Base-by-base conservation (phyloP, 92 coral and sea anemone genomes). In the Virgularia gustaviana region DNA sequence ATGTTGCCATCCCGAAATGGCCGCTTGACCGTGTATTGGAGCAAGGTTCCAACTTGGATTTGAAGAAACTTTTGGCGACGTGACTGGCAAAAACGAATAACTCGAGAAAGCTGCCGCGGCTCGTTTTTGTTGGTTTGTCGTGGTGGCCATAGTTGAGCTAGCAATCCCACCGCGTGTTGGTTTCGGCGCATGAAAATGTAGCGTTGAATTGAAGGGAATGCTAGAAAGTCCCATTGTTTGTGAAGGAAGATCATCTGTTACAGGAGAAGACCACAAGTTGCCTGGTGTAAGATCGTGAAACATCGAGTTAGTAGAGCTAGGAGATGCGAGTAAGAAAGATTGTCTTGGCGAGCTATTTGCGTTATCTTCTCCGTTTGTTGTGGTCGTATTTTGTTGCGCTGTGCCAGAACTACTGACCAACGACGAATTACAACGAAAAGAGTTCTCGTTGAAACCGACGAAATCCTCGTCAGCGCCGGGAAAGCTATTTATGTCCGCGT, bases 1-100 rank as follows among this genome's bases (percentile, higher is more conserved):
- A n/a, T 86, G 98, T 78, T 92, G 98, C 98, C 98, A 92, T 54
- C 98, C 98, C 36, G 98, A 83, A 61, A 90, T 81, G 36, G 95
- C 75, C 1, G 87, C 78, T 51, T 87, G 79, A 59, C 75, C 87
- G 34, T 82, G 95, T 72, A 33, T 33, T 12, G 58, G 58, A 20
- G 43, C 34, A 12, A 55, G 15, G 75, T 68, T 68, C 75, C 75
- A 68, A 30, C 75, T 61, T 13, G 38, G 10, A 10, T 60, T 68
- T 32, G 75, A 49, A 27, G 75, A 31, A 44, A 37, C 86, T 71
- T 87, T 89, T 57, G 85, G 72, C 25, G 83, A 81, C 39, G 89
- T 85, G 58, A 86, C 81, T 62, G 83, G 90, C 63, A 89, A 89
- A 60, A 90, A 79, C 47, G 77, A 77, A 35, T 80, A 74, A 54